These are phyloP conservation scores for Nephrotoma appendiculata DNA, from an alignment of 2,888 invertebrate species.

Conservation along the genomic window DNA sequence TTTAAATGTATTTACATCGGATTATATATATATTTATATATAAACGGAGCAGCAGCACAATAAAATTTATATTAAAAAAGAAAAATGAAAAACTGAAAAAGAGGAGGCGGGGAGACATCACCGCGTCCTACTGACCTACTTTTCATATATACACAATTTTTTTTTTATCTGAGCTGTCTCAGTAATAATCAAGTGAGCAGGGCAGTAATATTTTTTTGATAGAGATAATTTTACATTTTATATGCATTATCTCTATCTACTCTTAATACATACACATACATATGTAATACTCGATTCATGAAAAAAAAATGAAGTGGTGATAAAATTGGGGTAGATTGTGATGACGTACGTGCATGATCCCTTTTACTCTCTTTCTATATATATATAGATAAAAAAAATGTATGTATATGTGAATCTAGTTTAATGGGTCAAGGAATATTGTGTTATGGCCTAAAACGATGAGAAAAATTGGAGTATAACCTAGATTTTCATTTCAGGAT, in stretches of 20 bases:
- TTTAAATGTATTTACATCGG: background rate
- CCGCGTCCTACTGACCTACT: slow-evolving; percentile 67
- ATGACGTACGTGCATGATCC: background rate
- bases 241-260: background rate
- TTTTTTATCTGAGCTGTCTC: background rate
- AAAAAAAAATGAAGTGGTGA: background rate
- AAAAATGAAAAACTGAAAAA: slow-evolving; percentile 19
- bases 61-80: background rate
- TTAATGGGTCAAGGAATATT: background rate
- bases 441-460: background rate
- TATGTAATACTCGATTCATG: background rate
- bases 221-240: background rate
- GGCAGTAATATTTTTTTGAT: slow-evolving; percentile 12
- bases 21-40: background rate
- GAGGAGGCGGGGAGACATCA: background rate
- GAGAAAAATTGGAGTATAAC: background rate
- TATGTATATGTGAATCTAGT: background rate
- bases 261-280: background rate
- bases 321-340: background rate
- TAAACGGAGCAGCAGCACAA: background rate
- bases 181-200: slow-evolving; percentile 33
- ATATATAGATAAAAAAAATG: background rate
- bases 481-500: background rate
- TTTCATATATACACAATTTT: slow-evolving; percentile 34
- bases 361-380: background rate